These are phyloP conservation scores for Heterohyrax brucei DNA, from an alignment of 2,797 vertebrate genomes.

Conservation along the genomic window DNA sequence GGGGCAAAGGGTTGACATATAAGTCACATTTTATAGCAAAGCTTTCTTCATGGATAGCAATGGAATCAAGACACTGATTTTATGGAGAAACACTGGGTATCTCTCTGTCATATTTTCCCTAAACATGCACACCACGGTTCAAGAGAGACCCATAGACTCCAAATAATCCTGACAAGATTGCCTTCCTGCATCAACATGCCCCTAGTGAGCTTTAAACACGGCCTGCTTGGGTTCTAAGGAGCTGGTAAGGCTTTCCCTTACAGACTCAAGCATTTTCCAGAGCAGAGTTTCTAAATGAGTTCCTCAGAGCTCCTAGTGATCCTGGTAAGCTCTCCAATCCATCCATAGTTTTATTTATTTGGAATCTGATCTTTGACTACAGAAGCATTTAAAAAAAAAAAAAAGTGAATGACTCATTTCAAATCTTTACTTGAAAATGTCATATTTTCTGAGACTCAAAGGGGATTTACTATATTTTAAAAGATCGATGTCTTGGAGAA, in stretches of 20 bases:
- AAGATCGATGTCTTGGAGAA: conserved; percentile 72
- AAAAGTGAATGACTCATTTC: conserved; percentile 48
- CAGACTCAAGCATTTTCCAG: rapidly evolving
- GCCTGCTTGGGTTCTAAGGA: not conserved
- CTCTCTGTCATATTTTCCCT: not conserved
- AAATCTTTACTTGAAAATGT: conserved; percentile 79
- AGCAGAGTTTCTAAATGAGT: not conserved
- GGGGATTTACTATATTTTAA: conserved; percentile 71
- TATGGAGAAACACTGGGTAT: not conserved
- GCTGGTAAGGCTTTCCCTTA: not conserved
- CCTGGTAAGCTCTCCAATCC: not conserved
- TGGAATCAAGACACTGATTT: not conserved
- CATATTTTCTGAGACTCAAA: conserved; percentile 74
- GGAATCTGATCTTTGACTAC: conserved; percentile 50
- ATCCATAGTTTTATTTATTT: conserved; percentile 53
- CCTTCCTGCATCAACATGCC: not conserved
- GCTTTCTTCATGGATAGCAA: not conserved
- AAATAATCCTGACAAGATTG: not conserved
- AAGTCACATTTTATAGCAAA: not conserved
- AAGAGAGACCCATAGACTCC: not conserved
- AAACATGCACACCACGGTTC: not conserved
- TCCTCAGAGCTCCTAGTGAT: not conserved
- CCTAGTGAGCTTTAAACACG: not conserved
- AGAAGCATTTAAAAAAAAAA: not conserved
- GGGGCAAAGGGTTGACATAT: not conserved